phyloP scores from a whole-genome alignment of 2,888 invertebrate species.

The Melolontha melolontha region DNA sequence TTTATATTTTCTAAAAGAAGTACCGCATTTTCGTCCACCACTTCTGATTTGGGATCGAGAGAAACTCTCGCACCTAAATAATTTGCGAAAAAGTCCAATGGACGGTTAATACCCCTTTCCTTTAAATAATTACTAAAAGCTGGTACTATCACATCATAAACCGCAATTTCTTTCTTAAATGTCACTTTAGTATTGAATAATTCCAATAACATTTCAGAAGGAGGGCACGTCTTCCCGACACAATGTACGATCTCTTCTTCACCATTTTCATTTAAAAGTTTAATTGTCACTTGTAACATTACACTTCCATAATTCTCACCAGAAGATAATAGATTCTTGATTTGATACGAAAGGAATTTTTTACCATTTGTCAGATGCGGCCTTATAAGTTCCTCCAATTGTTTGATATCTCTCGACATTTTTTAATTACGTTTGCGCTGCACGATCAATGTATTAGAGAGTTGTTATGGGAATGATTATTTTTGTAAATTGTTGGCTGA shows the following conservation, averaged over 20 bases:
- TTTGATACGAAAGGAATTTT: constrained; percentile 51
- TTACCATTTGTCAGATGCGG: constrained; percentile 23
- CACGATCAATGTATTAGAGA: too few species aligned
- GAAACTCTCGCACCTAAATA: constrained; percentile 66
- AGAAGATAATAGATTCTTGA: constrained; percentile 64
- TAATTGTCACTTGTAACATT: constrained; percentile 63
- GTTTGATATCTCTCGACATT: constrained; percentile 46
- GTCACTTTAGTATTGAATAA: constrained; percentile 67
- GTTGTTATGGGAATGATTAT: too few species aligned
- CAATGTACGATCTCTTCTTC: constrained; percentile 60
- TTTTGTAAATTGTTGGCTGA: too few species aligned
- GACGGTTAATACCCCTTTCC: constrained; percentile 61
- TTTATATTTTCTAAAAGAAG: constrained; percentile 69
- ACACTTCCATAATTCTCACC: constrained; percentile 73
- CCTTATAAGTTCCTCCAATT: constrained; percentile 48
- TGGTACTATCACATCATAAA: constrained; percentile 66
- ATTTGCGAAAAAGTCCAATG: constrained; percentile 57
- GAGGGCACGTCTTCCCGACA: constrained; percentile 69
- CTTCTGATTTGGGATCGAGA: constrained; percentile 45
- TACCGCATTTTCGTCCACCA: constrained; percentile 67
- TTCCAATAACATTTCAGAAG: constrained; percentile 64
- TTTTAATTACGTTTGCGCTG: too few species aligned
- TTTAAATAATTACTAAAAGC: constrained; percentile 63
- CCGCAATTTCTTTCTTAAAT: constrained; percentile 68
- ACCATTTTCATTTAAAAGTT: constrained; percentile 35